A percentile compares a stretch with the other conserved stretches of the same genome.
phyloP scores from a whole-genome alignment of 1,140 invertebrate species.

The Harpegnathos saltator region DNA sequence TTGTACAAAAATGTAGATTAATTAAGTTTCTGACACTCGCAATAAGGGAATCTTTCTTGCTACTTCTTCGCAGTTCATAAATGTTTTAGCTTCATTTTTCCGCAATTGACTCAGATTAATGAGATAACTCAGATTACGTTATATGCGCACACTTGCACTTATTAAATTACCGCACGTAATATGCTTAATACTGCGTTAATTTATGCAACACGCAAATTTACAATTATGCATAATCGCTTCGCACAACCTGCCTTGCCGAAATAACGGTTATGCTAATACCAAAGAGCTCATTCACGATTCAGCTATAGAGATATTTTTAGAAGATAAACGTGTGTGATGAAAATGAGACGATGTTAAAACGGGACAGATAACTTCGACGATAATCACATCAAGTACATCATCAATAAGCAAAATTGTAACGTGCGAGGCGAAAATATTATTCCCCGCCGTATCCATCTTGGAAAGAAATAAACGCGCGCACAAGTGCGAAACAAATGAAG shows the following conservation, averaged over 20 bases:
- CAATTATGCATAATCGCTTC: not conserved
- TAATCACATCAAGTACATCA: no score
- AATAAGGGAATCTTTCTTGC: not conserved
- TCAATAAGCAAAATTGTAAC: not conserved
- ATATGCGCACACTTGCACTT: not conserved
- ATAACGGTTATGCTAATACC: not conserved
- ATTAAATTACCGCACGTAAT: not conserved
- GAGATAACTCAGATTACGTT: not conserved
- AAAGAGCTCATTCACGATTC: not conserved
- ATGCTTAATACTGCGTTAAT: not conserved
- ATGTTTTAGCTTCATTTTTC: conserved; percentile 19
- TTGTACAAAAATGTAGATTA: not conserved
- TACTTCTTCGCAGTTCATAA: not conserved
- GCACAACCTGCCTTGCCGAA: not conserved
- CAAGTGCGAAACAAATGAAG: not conserved
- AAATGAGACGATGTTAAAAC: no score
- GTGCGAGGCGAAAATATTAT: not conserved
- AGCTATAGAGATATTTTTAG: no score
- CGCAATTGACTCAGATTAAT: not conserved
- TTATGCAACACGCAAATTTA: conserved; percentile 19
- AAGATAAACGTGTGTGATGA: no score
- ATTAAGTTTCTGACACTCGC: not conserved
- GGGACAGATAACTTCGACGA: no score
- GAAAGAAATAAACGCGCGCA: not conserved
- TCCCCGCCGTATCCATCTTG: not conserved